phyloP scores from a whole-genome alignment of 2,888 invertebrate genomes.

The Coleophora flavipennella region DNA sequence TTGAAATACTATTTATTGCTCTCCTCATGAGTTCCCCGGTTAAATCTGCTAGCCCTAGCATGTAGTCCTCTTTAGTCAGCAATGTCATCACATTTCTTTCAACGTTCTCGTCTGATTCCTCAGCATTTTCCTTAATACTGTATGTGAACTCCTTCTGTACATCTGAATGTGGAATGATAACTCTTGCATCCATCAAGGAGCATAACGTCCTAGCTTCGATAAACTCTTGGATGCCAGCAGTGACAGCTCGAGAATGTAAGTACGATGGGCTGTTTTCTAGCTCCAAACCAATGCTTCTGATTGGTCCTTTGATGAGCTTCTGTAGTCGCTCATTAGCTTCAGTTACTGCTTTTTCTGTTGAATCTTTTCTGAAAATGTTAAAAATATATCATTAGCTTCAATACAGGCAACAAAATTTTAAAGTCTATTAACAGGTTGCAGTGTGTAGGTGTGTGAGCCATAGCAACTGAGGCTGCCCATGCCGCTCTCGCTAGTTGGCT shows the following conservation, averaged over 20 bases:
- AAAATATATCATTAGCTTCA: too few species aligned
- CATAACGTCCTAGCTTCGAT: conserved; percentile 88
- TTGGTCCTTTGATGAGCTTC: conserved; percentile 69
- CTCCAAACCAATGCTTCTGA: conserved; percentile 79
- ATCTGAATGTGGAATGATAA: conserved; percentile 74
- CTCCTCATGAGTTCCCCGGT: conserved; percentile 93
- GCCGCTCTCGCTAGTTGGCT: too few species aligned
- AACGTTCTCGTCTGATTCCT: conserved; percentile 19
- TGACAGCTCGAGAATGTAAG: conserved; percentile 47
- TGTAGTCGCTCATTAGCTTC: conserved; percentile 78
- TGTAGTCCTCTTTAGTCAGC: conserved; percentile 67
- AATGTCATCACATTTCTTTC: conserved; percentile 35
- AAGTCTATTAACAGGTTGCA: too few species aligned
- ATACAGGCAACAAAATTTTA: too few species aligned
- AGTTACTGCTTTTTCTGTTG: conserved; percentile 33
- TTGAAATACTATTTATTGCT: conserved; percentile 86
- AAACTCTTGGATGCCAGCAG: conserved; percentile 80
- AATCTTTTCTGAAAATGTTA: conserved; percentile 1
- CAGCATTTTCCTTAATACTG: conserved; percentile 15
- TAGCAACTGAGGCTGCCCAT: too few species aligned
- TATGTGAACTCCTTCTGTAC: conserved; percentile 71
- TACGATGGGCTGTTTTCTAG: conserved; percentile 79
- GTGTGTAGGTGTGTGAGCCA: too few species aligned
- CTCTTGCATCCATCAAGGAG: conserved; percentile 75
- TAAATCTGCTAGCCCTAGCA: conserved; percentile 88